Evolutionary conservation across 2,888 invertebrate genomes (phyloP).

Genomic region (Spodoptera littoralis): DNA sequence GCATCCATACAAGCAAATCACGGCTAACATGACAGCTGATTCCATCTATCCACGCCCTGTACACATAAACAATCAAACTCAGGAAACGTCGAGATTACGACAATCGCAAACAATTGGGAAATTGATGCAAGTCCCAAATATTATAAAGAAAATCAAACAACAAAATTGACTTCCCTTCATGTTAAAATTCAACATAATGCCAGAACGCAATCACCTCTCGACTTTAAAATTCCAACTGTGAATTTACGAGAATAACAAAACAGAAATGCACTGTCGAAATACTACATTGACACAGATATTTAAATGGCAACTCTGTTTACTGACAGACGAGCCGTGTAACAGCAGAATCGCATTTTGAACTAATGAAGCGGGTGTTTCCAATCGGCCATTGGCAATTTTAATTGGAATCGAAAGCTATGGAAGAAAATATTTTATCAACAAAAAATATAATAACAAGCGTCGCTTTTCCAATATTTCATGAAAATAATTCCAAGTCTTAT

Average conservation of each 20-base stretch:
- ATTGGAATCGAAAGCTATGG: constrained; percentile 42
- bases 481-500: constrained; percentile 4
- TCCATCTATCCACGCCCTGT: constrained; percentile 25
- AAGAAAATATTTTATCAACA: constrained; percentile 25
- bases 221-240: constrained; percentile 45
- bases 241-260: constrained; percentile 40
- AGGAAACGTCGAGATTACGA: constrained; percentile 21
- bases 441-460: constrained; percentile 13
- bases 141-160: constrained; percentile 13
- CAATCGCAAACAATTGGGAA: constrained; percentile 27
- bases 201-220: constrained; percentile 41
- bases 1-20: constrained; percentile 33
- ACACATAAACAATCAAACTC: constrained; percentile 30
- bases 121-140: constrained; percentile 5
- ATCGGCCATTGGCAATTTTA: constrained; percentile 39
- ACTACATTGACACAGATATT: constrained; percentile 52
- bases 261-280: constrained; percentile 44
- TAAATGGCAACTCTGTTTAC: constrained; percentile 49
- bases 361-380: constrained; percentile 49
- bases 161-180: constrained; percentile 9
- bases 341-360: constrained; percentile 42
- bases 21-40: constrained; percentile 27
- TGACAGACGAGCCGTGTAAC: constrained; percentile 38
- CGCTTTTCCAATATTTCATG: constrained; percentile 4
- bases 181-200: constrained; percentile 35